Evolutionary conservation across 2,113 vertebrate genomes (phyloP), one percentile per base, ranked within the genome.

Genomic region (Diphyllodes magnificus): DNA sequence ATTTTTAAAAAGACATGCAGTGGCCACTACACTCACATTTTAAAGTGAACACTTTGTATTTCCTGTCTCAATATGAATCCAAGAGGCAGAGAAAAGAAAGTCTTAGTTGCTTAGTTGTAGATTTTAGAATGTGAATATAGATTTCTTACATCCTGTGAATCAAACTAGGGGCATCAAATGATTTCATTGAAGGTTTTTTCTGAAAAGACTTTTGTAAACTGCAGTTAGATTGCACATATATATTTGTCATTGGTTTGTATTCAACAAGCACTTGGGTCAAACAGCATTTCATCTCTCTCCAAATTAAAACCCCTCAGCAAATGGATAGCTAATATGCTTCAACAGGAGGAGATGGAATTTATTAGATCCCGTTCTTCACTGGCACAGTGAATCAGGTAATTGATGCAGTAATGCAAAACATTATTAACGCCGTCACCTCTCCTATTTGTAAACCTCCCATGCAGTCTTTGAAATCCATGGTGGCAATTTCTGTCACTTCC

Each of bases 281-380:
- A 81, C 73, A 90, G 82, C 47, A 89, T 95, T 97, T 98, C 75
- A 65, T 39, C 86, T 86, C 63, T 95, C 75, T 94, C 40, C 79
- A 97, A 96, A 98, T 91, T 92, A 89, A 97, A 97, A 92, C 88
- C 64, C 78, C 88, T 78, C 86, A 49, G 82, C 54, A 97, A 97
- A 96, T 31, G 78, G 93, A 96, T 82, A 86, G 70, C 50, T 95
- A 94, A 97, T 70, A 92, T 80, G 79, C 77, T 96, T 94, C 95
- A 97, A 92, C 92, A 96, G 93, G 82, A 96, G 93, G 96, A 92
- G 96, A 87, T 51, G 80, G 88, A 96, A 97, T 96, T 97, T 94
- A 97, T 97, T 94, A 97, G 64, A 97, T 57, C 27, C 27, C 19
- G 3, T 70, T 92, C 64, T 85, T 88, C 84, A 82, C 22, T 69